Evolutionary conservation across 2,797 vertebrate genomes (phyloP).

Genomic region (Darevskia mixta): DNA sequence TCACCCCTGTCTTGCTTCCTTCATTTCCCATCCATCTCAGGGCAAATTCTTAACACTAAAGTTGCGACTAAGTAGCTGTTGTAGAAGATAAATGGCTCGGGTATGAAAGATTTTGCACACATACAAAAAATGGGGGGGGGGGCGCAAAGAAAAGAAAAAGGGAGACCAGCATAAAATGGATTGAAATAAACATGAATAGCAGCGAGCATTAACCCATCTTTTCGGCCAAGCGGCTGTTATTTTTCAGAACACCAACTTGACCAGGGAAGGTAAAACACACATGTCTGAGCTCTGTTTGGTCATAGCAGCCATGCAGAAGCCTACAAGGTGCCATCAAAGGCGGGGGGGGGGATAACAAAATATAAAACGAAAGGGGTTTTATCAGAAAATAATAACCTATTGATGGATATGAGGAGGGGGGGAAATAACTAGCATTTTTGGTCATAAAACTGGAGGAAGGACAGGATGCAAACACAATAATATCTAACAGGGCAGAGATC

Average conservation of each 20-base stretch:
- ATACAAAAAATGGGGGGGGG: neutral
- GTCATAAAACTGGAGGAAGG: too few relatives aligned
- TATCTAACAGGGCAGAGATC: too few relatives aligned
- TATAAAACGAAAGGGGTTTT: neutral
- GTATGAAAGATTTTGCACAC: constrained; percentile 48
- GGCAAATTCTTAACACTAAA: constrained; percentile 70
- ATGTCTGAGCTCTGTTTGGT: neutral
- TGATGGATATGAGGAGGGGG: too few relatives aligned
- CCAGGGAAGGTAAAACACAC: constrained; percentile 40
- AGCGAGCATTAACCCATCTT: constrained; percentile 37
- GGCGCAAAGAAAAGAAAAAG: neutral
- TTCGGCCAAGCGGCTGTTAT: constrained; percentile 38
- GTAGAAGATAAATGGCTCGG: constrained; percentile 69
- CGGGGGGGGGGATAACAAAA: neutral
- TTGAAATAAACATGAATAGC: constrained; percentile 53
- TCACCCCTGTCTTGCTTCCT: constrained; percentile 23
- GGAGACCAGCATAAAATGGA: constrained; percentile 49
- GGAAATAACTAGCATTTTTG: too few relatives aligned
- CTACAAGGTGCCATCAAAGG: fast-evolving
- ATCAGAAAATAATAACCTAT: too few relatives aligned
- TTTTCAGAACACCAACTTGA: constrained; percentile 48
- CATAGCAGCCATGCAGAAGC: constrained; percentile 38
- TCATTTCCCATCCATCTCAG: constrained; percentile 37
- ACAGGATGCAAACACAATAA: too few relatives aligned
- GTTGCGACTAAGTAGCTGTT: constrained; percentile 70